Evolutionary conservation across 2,888 invertebrate genomes (phyloP).

Genomic region (Drosophila monieri): DNA sequence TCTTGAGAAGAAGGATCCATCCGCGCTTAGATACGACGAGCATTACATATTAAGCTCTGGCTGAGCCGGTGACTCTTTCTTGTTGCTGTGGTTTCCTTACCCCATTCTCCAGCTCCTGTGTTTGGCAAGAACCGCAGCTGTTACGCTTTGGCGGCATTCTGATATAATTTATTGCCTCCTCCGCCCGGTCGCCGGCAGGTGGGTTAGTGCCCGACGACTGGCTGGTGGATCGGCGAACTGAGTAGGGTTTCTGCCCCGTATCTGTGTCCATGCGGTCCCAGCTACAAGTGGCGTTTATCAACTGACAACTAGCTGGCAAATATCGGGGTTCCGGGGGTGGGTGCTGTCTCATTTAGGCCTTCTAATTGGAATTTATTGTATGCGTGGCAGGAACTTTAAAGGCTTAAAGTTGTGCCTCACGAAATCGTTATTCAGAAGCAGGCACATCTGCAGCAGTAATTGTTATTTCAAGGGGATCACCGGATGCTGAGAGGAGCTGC

Average conservation of each 20-base stretch:
- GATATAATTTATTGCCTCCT: slow-evolving; percentile 75
- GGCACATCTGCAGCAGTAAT: slow-evolving; percentile 58
- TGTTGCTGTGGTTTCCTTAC: slow-evolving; percentile 42
- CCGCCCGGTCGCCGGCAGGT: slow-evolving; percentile 37
- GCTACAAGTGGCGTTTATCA: slow-evolving; percentile 77
- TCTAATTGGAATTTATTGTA: slow-evolving; percentile 76
- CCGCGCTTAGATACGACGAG: slow-evolving; percentile 38
- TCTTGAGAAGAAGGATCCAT: neutral
- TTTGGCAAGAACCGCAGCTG: slow-evolving; percentile 70
- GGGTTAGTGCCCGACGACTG: slow-evolving; percentile 7
- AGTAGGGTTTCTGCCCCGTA: slow-evolving; percentile 52
- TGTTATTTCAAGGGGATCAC: slow-evolving; percentile 67
- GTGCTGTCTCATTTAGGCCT: slow-evolving; percentile 58
- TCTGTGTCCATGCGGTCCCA: slow-evolving; percentile 54
- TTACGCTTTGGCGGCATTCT: slow-evolving; percentile 80
- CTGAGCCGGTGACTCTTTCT: slow-evolving; percentile 47
- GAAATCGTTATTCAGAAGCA: neutral
- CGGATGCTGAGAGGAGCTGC: slow-evolving; percentile 24
- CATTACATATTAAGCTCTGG: slow-evolving; percentile 65
- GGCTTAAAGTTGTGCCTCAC: slow-evolving; percentile 26
- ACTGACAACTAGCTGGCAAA: slow-evolving; percentile 69
- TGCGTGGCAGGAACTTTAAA: slow-evolving; percentile 35
- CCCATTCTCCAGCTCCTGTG: slow-evolving; percentile 16
- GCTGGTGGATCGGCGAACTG: slow-evolving; percentile 45
- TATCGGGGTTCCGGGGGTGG: slow-evolving; percentile 1